phyloP scores from a whole-genome alignment of 2,797 vertebrate species.

The Anabas testudineus region DNA sequence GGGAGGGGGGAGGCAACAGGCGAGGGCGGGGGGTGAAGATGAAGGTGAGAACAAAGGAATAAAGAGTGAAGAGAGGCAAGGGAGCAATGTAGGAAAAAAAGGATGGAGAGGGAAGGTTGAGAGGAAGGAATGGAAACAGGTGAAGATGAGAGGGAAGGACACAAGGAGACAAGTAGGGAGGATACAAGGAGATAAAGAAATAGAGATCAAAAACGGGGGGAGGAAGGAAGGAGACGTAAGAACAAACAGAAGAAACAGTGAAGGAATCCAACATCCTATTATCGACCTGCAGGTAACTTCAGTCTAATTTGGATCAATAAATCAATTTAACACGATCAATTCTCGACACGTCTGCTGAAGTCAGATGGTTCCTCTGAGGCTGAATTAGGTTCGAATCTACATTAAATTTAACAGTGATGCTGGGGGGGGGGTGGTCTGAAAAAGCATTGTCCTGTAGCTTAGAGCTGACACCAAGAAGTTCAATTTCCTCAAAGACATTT shows the following conservation, averaged over 20 bases:
- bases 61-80: not conserved
- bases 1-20: not conserved
- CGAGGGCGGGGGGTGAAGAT: not conserved
- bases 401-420: too few species aligned
- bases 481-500: too few species aligned
- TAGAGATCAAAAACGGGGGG: not conserved
- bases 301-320: constrained; percentile 1
- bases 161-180: too few species aligned
- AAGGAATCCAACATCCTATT: not conserved
- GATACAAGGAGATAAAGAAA: too few species aligned
- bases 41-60: not conserved
- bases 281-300: not conserved
- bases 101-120: not conserved
- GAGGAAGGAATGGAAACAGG: not conserved
- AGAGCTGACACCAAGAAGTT: too few species aligned
- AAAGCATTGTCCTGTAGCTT: too few species aligned
- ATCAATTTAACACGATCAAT: constrained; percentile 12
- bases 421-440: too few species aligned
- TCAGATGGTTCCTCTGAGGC: too few species aligned
- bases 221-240: too few species aligned
- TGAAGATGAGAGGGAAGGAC: not conserved
- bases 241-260: too few species aligned
- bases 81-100: not conserved
- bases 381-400: too few species aligned
- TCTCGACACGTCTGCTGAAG: not conserved